Percentiles rank a stretch among this genome's conserved stretches.
Conservation (phyloP, 2,797 vertebrate species). For the Ispidina picta region DNA sequence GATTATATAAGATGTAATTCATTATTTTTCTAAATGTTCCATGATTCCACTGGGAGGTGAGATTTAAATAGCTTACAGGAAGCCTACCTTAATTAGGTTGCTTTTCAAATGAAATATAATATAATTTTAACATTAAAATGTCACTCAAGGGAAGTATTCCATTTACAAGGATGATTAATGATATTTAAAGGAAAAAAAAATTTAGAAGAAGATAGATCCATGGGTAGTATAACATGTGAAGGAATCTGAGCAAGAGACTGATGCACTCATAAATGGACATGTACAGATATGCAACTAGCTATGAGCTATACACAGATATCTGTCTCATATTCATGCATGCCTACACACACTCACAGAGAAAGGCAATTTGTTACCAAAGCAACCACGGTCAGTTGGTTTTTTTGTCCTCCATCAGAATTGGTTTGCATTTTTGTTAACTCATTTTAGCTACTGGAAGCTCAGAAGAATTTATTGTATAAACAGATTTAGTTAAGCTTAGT, state of each 20-base stretch:
- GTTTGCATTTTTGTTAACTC: conserved; percentile 27
- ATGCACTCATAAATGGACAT: rapidly evolving
- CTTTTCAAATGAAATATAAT: conserved; percentile 79
- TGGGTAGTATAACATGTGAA: not conserved
- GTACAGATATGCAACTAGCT: not conserved
- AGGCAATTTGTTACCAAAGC: conserved; percentile 59
- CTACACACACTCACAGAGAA: conserved; percentile 1
- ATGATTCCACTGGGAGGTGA: conserved; percentile 68
- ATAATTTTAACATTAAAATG: conserved; percentile 77
- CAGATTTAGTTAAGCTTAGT: not conserved
- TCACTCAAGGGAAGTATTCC: conserved; percentile 74
- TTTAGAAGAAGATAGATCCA: not conserved
- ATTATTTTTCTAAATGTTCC: conserved; percentile 80
- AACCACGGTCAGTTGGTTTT: conserved; percentile 32
- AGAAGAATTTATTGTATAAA: not conserved
- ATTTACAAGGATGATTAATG: conserved; percentile 73
- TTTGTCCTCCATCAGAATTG: conserved; percentile 11
- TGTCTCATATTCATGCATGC: conserved; percentile 21
- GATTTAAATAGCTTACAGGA: conserved; percentile 76
- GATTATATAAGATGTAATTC: conserved; percentile 78
- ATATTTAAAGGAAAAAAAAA: conserved; percentile 36
- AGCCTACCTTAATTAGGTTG: conserved; percentile 78
- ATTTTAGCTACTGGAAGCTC: not conserved
- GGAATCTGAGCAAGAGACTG: not conserved
- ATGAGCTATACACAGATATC: not conserved